Base-by-base conservation (phyloP, 2,797 vertebrate species). In the Phataginus tricuspis region DNA sequence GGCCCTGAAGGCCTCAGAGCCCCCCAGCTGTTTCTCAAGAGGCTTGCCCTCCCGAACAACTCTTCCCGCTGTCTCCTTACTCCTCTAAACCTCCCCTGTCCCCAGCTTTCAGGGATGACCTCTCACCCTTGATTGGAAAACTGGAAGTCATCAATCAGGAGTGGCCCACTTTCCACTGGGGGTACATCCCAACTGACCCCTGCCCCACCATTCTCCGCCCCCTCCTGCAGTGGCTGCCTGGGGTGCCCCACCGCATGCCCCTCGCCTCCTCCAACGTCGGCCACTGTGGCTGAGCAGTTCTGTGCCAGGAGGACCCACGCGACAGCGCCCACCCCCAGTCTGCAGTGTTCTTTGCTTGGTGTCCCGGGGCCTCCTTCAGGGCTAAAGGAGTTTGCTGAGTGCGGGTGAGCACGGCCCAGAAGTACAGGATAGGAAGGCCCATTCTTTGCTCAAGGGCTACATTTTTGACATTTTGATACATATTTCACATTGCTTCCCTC, bases 121-220 rank as follows among this genome's bases (percentile, higher is more conserved):
- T 51, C 39, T 42, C 61, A 37, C 23, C 7, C 69, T 83, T n/a
- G 15, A 27, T 3, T 53, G 45, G 61, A 51, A 71, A 85, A 61
- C 53, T 0, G 21, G 53, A 74, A 49, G 69, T 45, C 27, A 19
- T 25, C 1, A 0, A 31, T 27, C 27, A 31, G 82, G 51, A 45
- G 25, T 13, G 61, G 14, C 42, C 83, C n/a, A 2, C 51, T 49
- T 63, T 39, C n/a, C 23, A 27, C 27, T 42, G 29, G 34, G 34
- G 53, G n/a, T 16, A 1, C 23, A 1, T 14, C 0, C 4, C 6
- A 16, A 19, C 37, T 4, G 3, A 16, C 19, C 34, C 5, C n/a
- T 23, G 19, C 39, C 64, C 3, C 16, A 29, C 21, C 18, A 42
- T 8, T 4, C 1, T 74, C 16, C 57, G n/a, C 51, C 51, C 13